phyloP scores from a whole-genome alignment of 1,140 invertebrate genomes.

The Cotesia typhae region DNA sequence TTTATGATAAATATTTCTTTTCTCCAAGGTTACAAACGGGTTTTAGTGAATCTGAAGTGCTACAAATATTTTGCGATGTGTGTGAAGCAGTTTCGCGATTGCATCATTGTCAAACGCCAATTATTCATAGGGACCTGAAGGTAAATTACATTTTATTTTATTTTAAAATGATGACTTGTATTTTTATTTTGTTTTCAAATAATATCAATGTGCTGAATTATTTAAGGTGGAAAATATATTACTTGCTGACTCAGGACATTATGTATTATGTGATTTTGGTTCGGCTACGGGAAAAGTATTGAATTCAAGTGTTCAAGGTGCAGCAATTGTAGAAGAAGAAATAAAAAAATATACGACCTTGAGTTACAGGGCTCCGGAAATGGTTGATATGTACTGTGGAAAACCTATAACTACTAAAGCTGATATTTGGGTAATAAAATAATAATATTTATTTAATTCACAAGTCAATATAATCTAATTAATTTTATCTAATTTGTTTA shows the following conservation, averaged over 20 bases:
- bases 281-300: constrained; percentile 85
- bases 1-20: constrained; percentile 14
- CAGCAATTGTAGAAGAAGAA: constrained; percentile 85
- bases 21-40: constrained; percentile 72
- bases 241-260: constrained; percentile 78
- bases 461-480: constrained; percentile 12
- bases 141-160: constrained; percentile 59
- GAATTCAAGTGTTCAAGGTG: constrained; percentile 78
- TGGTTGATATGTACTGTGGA: constrained; percentile 92
- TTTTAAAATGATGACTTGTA: neutral
- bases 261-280: constrained; percentile 90
- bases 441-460: constrained; percentile 28
- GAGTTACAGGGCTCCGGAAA: constrained; percentile 93
- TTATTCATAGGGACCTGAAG: constrained; percentile 95
- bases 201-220: constrained; percentile 6
- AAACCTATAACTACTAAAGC: constrained; percentile 90
- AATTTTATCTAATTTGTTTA: constrained; percentile 31
- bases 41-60: constrained; percentile 83
- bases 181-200: constrained; percentile 14
- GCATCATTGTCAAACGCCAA: constrained; percentile 94
- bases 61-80: constrained; percentile 94
- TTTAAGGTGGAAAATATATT: constrained; percentile 88
- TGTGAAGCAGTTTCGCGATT: constrained; percentile 92
- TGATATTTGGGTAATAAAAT: constrained; percentile 84
- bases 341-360: constrained; percentile 95